Evolutionary conservation across 2,797 vertebrate species (phyloP), one percentile per base, ranked within the genome.

Genomic region (Labroides dimidiatus): DNA sequence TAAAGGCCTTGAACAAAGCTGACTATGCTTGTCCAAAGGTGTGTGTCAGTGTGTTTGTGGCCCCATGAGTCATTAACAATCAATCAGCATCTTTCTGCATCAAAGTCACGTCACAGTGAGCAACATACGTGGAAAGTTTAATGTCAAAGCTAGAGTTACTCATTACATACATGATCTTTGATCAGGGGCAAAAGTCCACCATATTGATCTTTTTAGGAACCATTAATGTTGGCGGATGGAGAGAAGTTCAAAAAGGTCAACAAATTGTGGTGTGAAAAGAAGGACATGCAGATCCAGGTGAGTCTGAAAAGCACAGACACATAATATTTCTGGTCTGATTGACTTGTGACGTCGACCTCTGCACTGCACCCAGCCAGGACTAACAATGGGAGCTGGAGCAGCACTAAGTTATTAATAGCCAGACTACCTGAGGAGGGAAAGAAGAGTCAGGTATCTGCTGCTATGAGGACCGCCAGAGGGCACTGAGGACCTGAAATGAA

Each of bases 371-470:
- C 81, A 87, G 75, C 75, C 88, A 85, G 76, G 84, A 87, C 83
- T 87, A 90, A 91, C 86, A 90, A 80, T 82, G 78, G 82, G 66
- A 91, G 86, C 81, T 90, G 82, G 80, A 90, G 87, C 72, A 36
- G 86, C 87, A 90, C 84, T 91, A 91, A 91, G 87, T 80, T 84
- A 87, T 88, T 92, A 92, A 92, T 91, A 88, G 87, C 72, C 71
- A 80, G 73, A 80, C 75, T 69, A 64, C 86, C 69, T 52, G 55
- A n/a, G 53, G 64, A 77, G 72, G 75, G 78, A 79, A 68, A 48
- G 45, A 49, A 52, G 60, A 82, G 74, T 58, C 69, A 68, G 57
- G 62, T 69, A 61, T 55, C 1, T 39, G 20, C 82, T 75, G 69
- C 72, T 72, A 60, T 33, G 58, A 75, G 69, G 73, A 41, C 77